A percentile compares a stretch with the other conserved stretches of the same genome.
Conservation (phyloP, 2,113 vertebrate species). For the Chaetops frenatus region DNA sequence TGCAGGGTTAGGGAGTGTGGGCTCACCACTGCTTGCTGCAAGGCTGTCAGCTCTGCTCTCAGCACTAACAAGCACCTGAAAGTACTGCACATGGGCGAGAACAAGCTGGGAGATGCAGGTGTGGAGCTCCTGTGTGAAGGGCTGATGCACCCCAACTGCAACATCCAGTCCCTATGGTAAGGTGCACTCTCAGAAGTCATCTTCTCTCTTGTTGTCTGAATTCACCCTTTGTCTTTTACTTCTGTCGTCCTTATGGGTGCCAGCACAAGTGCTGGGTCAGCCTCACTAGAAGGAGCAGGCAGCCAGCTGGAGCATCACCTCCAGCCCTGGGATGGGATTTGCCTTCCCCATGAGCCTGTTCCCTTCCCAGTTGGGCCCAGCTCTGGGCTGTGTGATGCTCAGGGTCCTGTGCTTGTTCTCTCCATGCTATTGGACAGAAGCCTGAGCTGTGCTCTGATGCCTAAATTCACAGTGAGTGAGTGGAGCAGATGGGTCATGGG, state of each 20-base stretch:
- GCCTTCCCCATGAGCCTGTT: neutral
- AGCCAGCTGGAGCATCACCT: neutral
- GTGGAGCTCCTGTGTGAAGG: conserved; percentile 50
- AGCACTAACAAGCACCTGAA: conserved; percentile 29
- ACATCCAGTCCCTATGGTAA: conserved; percentile 66
- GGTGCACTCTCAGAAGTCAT: neutral
- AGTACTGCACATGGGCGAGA: conserved; percentile 65
- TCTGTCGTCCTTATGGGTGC: neutral
- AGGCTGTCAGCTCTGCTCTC: conserved; percentile 37
- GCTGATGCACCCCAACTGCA: conserved; percentile 39
- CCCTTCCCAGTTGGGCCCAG: neutral
- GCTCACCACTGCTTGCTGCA: conserved; percentile 60
- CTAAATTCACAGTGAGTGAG: neutral
- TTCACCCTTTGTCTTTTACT: neutral
- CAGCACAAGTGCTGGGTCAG: neutral
- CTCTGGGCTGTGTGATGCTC: neutral
- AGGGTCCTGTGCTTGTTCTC: rapidly evolving
- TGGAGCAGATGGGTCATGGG: neutral
- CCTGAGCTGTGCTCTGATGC: rapidly evolving
- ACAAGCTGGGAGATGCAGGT: conserved; percentile 56
- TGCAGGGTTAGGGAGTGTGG: conserved; percentile 66
- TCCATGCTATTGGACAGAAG: neutral
- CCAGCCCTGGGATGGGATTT: neutral
- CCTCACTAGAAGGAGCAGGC: neutral
- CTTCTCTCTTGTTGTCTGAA: neutral